Evolutionary conservation across 2,797 vertebrate species (phyloP).

Genomic region (Aulostomus chinensis): DNA sequence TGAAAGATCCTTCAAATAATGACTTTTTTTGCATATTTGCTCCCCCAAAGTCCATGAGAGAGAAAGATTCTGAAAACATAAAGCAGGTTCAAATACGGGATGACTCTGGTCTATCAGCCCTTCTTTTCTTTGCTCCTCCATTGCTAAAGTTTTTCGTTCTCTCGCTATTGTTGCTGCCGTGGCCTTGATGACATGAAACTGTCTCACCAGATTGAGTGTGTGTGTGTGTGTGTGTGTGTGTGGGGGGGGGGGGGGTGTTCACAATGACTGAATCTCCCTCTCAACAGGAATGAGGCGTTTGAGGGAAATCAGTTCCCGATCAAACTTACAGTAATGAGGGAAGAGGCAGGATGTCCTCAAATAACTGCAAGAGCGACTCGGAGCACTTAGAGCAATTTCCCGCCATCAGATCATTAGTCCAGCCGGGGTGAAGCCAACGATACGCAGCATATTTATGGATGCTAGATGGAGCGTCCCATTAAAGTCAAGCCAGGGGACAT

Average conservation of each 20-base stretch:
- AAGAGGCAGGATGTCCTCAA: neutral
- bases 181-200: neutral
- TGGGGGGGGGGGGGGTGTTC: no score
- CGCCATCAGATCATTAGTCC: conserved; percentile 20
- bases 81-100: no score
- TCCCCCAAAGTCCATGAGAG: no score
- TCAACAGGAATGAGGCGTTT: no score
- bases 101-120: no score
- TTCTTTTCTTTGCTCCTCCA: neutral
- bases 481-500: conserved; percentile 15
- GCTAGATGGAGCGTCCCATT: conserved; percentile 17
- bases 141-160: neutral
- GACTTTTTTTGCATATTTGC: no score
- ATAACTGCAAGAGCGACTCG: neutral
- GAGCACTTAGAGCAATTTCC: conserved; percentile 18
- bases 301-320: neutral
- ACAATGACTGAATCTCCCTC: no score
- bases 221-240: no score
- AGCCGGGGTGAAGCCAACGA: conserved; percentile 10
- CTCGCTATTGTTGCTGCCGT: neutral
- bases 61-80: no score
- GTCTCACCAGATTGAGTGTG: no score
- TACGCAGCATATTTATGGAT: conserved; percentile 16
- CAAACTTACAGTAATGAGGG: neutral
- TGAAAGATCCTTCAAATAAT: no score